phyloP scores from a whole-genome alignment of 2,113 vertebrate genomes.

The Abramis brama region DNA sequence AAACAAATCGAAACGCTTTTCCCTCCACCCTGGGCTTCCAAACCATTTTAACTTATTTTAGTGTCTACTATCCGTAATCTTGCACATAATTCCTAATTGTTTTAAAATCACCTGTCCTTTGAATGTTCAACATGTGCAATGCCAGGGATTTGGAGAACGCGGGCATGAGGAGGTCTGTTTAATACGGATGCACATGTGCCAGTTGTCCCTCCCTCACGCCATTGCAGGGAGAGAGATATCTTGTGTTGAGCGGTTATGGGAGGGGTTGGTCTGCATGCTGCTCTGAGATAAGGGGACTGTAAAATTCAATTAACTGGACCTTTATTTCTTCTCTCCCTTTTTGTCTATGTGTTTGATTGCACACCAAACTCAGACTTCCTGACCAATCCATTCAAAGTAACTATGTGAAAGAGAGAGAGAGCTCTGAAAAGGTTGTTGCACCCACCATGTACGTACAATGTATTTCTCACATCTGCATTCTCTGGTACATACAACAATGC shows the following conservation, averaged over 20 bases:
- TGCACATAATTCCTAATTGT: neutral
- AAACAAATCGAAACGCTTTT: conserved; percentile 41
- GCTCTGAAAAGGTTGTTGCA: neutral
- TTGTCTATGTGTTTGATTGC: conserved; percentile 20
- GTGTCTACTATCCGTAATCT: neutral
- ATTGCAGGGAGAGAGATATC: conserved; percentile 53
- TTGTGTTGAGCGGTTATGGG: conserved; percentile 60
- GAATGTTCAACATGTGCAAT: neutral
- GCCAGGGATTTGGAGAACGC: neutral
- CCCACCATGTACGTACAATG: neutral
- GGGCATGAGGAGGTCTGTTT: neutral
- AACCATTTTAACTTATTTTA: neutral
- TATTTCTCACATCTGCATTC: neutral
- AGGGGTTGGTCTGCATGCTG: conserved; percentile 67
- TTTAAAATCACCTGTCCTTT: neutral
- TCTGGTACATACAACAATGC: neutral
- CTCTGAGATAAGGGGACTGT: conserved; percentile 70
- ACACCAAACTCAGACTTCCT: neutral
- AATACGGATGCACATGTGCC: conserved; percentile 5
- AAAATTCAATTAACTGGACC: conserved; percentile 73
- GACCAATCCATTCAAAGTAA: neutral
- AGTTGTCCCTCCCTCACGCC: conserved; percentile 50
- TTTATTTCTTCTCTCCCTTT: conserved; percentile 4
- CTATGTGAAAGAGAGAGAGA: neutral
- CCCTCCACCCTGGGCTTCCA: neutral